These are phyloP conservation scores for Lasioglossum oenotherae DNA, from an alignment of 2,888 invertebrate genomes.

Conservation along the genomic window DNA sequence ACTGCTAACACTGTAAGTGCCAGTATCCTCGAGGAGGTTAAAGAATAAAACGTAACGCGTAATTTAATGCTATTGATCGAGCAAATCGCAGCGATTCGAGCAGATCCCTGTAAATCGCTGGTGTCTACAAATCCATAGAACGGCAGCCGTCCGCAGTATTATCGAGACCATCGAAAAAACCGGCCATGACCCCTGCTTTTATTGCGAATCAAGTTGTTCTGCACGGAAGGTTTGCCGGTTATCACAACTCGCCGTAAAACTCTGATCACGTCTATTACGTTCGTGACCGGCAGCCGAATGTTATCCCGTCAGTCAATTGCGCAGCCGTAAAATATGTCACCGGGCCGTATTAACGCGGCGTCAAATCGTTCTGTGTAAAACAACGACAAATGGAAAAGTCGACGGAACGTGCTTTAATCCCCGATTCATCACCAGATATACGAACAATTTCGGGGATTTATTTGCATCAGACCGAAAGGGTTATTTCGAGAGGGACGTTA, in stretches of 20 bases:
- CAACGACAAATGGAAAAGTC: conserved; percentile 12
- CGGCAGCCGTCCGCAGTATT: not conserved
- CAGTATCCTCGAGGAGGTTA: not conserved
- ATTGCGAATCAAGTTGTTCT: conserved; percentile 15
- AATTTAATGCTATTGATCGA: not conserved
- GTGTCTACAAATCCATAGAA: not conserved
- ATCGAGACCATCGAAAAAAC: conserved; percentile 8
- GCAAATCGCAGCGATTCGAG: not conserved
- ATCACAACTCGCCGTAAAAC: conserved; percentile 59
- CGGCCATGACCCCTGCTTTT: conserved; percentile 50
- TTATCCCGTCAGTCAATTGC: conserved; percentile 64
- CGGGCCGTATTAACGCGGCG: conserved; percentile 44
- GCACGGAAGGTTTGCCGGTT: conserved; percentile 49
- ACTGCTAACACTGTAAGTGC: not conserved
- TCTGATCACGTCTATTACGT: conserved; percentile 65
- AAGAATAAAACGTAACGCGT: not conserved
- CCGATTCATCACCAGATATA: not conserved
- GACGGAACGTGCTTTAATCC: conserved; percentile 20
- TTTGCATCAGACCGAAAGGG: not conserved
- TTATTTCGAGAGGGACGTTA: not conserved
- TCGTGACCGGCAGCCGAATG: conserved; percentile 66
- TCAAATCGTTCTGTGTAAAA: conserved; percentile 28
- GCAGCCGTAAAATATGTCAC: conserved; percentile 51
- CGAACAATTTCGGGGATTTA: conserved; percentile 18
- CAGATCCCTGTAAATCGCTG: not conserved